These are phyloP conservation scores for Neostethus bicornis DNA, from an alignment of 2,797 vertebrate species.

Conservation along the genomic window DNA sequence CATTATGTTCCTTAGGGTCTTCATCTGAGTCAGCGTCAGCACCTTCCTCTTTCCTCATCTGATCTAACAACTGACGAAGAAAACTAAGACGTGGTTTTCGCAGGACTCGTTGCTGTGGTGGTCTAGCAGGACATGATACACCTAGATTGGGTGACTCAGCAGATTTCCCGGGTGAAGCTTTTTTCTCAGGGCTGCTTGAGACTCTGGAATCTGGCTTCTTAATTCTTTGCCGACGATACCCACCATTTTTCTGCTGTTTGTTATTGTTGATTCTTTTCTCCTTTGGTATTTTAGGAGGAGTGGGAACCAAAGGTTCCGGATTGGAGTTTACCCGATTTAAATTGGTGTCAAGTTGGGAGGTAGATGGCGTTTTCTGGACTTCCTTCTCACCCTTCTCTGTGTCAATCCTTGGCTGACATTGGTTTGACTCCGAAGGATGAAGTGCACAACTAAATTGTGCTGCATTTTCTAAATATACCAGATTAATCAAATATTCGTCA, in stretches of 20 bases:
- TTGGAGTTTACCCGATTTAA: conserved; percentile 82
- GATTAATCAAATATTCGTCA: conserved; percentile 83
- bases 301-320: conserved; percentile 92
- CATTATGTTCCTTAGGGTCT: no score
- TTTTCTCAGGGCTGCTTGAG: conserved; percentile 74
- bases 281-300: conserved; percentile 88
- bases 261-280: conserved; percentile 87
- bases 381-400: conserved; percentile 77
- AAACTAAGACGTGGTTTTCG: no score
- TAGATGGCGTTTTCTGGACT: conserved; percentile 51
- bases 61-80: no score
- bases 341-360: no score
- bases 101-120: no score
- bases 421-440: conserved; percentile 73
- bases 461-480: conserved; percentile 87
- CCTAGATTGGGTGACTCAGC: no score
- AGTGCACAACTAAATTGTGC: conserved; percentile 90
- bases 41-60: no score
- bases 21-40: no score
- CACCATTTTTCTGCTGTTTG: conserved; percentile 93
- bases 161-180: conserved; percentile 58
- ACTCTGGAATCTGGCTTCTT: conserved; percentile 67
- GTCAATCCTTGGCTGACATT: conserved; percentile 35
- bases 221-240: conserved; percentile 76
- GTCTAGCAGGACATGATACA: no score